phyloP scores from a whole-genome alignment of 2,113 vertebrate species.

The Saccopteryx bilineata region DNA sequence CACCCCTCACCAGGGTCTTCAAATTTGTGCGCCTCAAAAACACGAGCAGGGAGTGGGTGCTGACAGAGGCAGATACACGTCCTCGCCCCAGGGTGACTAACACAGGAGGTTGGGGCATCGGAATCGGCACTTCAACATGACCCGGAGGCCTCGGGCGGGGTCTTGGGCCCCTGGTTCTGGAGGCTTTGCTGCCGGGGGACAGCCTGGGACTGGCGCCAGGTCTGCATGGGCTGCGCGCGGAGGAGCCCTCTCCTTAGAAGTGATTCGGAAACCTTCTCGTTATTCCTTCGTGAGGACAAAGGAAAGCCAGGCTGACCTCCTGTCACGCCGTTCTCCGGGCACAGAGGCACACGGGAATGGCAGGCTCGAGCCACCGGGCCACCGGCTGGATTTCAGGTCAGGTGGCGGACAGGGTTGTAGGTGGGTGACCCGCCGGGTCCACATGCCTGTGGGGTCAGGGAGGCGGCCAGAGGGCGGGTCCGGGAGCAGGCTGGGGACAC shows the following conservation, averaged over 20 bases:
- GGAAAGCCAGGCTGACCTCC: slow-evolving; percentile 83
- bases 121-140: background rate
- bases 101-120: background rate
- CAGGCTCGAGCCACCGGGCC: slow-evolving; percentile 77
- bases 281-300: slow-evolving; percentile 76
- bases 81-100: background rate
- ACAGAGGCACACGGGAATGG: slow-evolving; percentile 67
- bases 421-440: background rate
- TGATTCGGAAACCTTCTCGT: slow-evolving; percentile 81
- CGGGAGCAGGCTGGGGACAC: background rate
- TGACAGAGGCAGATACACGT: fast-evolving
- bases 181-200: background rate
- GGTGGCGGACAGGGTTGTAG: too few relatives aligned
- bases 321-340: slow-evolving; percentile 71
- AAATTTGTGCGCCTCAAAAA: background rate
- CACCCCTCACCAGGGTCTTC: background rate
- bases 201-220: fast-evolving
- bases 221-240: background rate
- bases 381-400: slow-evolving; percentile 76
- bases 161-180: background rate
- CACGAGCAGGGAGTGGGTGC: too few relatives aligned
- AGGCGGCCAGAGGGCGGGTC: too few relatives aligned
- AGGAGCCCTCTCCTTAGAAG: slow-evolving; percentile 64
- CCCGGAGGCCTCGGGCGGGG: background rate
- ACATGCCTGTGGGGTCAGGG: background rate